Percentiles rank a stretch among this genome's conserved stretches.
Conservation (phyloP, 23 tunicate genomes). For the Styela plicata region DNA sequence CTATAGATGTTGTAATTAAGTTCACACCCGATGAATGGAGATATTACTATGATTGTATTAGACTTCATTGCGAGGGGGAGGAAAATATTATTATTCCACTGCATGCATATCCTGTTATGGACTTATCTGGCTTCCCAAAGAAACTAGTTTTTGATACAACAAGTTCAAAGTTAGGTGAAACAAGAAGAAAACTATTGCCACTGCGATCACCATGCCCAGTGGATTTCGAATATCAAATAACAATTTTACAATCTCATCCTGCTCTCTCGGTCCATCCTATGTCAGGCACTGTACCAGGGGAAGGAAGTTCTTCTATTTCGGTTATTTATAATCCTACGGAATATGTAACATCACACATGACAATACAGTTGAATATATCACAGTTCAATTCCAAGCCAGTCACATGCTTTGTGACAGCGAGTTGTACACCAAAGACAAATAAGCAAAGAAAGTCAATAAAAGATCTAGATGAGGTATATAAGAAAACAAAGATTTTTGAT, state of each 20-base stretch:
- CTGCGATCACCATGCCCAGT: constrained; percentile 57
- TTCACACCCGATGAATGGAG: constrained; percentile 86
- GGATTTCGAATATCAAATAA: constrained; percentile 74
- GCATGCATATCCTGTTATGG: constrained; percentile 89
- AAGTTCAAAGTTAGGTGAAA: constrained; percentile 40
- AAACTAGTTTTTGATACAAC: constrained; percentile 57
- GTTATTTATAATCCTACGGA: constrained; percentile 79
- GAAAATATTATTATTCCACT: constrained; percentile 85
- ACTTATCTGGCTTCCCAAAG: constrained; percentile 62
- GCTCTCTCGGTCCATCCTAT: constrained; percentile 64
- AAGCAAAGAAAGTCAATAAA: constrained; percentile 41
- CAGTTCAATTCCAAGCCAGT: constrained; percentile 74
- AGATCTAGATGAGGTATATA: constrained; percentile 71
- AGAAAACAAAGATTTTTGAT: constrained; percentile 58
- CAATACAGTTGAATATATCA: constrained; percentile 69
- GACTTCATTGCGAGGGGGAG: constrained; percentile 81
- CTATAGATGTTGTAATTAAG: constrained; percentile 51
- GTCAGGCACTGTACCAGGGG: constrained; percentile 81
- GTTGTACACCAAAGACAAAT: constrained; percentile 44
- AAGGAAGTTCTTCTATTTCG: constrained; percentile 46
- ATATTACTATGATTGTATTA: constrained; percentile 85
- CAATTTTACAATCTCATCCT: constrained; percentile 78
- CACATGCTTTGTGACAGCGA: constrained; percentile 61
- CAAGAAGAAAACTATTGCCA: constrained; percentile 40
- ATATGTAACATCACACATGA: constrained; percentile 84